These are phyloP conservation scores for Rhopilema esculentum DNA, from an alignment of 30 jellyfish, hydroid and myxozoan species.

Conservation along the genomic window DNA sequence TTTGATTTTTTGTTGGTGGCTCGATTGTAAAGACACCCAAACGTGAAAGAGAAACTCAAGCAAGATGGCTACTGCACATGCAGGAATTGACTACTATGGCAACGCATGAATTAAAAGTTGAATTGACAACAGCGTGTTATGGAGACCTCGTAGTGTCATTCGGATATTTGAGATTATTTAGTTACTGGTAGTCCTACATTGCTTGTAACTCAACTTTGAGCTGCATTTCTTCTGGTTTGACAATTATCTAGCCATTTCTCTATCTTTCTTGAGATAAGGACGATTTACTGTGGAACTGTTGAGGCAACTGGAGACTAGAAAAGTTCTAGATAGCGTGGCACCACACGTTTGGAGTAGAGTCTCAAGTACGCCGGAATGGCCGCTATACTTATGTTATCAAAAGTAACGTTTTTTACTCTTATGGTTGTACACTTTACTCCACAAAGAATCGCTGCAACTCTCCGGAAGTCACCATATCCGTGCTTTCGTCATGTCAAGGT, in stretches of 20 bases:
- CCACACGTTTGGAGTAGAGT: not conserved
- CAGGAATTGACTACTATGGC: not conserved
- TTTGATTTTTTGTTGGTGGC: not conserved
- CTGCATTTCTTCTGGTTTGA: not conserved
- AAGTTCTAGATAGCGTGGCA: not conserved
- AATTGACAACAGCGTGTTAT: not conserved
- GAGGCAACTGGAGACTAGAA: too few relatives aligned
- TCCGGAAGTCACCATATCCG: conserved; percentile 15
- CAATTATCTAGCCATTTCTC: not conserved
- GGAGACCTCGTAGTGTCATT: not conserved
- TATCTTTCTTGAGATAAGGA: not conserved
- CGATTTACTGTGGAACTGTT: too few relatives aligned
- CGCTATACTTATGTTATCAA: not conserved
- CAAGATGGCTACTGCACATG: not conserved
- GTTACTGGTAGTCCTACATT: not conserved
- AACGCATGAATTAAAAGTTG: not conserved
- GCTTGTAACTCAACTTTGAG: not conserved
- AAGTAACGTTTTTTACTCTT: not conserved
- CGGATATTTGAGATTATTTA: not conserved
- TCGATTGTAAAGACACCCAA: not conserved
- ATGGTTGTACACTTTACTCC: not conserved
- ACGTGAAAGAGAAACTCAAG: not conserved
- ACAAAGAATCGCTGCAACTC: not conserved
- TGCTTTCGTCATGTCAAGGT: conserved; percentile 1
- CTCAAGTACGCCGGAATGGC: not conserved